These are phyloP conservation scores for Xestia ashworthii DNA, from an alignment of 2,888 invertebrate genomes.

Conservation along the genomic window DNA sequence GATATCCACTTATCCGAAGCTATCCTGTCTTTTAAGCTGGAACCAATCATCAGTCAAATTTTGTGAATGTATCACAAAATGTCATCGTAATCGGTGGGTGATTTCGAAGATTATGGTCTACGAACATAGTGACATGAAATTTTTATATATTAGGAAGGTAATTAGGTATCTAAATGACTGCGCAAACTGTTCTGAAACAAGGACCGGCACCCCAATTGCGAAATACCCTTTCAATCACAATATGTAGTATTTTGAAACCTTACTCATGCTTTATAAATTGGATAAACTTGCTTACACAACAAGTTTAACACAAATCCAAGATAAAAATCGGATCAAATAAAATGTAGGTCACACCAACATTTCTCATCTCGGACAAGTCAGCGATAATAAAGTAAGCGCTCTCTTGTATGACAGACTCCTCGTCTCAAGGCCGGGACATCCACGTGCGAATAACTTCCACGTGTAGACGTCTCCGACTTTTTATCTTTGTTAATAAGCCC, in stretches of 20 bases:
- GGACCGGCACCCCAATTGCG: neutral
- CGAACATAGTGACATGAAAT: too few relatives aligned
- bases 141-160: neutral
- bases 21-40: too few relatives aligned
- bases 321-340: neutral
- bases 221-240: neutral
- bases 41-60: neutral
- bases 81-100: neutral
- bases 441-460: constrained; percentile 47
- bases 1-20: too few relatives aligned
- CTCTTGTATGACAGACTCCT: neutral
- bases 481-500: constrained; percentile 2
- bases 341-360: constrained; percentile 8
- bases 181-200: neutral
- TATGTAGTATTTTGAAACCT: neutral
- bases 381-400: constrained; percentile 2
- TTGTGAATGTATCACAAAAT: neutral
- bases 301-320: neutral
- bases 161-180: neutral
- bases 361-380: constrained; percentile 24
- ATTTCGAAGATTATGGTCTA: neutral
- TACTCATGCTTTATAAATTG: neutral
- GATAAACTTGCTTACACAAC: neutral
- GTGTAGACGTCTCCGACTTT: constrained; percentile 25
- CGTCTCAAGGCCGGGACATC: constrained; percentile 29